A percentile compares a stretch with the other conserved stretches of the same genome.
These are phyloP conservation scores for Sialia sialis DNA, from an alignment of 2,113 vertebrate species.

Conservation along the genomic window DNA sequence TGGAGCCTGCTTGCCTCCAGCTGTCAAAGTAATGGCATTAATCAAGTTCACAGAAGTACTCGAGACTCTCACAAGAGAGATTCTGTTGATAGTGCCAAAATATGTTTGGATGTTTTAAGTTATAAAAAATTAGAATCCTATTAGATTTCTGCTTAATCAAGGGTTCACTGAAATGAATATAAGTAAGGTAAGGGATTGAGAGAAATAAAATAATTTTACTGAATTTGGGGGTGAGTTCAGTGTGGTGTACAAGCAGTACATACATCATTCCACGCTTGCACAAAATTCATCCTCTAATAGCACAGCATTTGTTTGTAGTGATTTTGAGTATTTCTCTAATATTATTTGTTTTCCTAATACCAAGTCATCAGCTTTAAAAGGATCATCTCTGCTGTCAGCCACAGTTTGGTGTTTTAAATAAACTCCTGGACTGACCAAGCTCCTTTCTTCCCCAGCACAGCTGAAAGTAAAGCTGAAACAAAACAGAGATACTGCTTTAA, in stretches of 20 bases:
- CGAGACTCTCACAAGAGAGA: rapidly evolving
- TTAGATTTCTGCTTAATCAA: background rate
- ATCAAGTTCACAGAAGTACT: background rate
- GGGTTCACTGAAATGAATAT: background rate
- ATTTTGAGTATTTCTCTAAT: background rate
- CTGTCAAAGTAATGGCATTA: background rate
- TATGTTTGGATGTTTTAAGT: background rate
- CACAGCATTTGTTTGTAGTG: background rate
- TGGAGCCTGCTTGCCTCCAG: background rate
- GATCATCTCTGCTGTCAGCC: background rate
- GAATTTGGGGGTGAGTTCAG: background rate
- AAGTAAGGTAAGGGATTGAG: background rate
- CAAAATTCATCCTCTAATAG: background rate
- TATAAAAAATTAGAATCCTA: background rate
- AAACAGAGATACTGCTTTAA: background rate
- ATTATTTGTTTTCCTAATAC: background rate
- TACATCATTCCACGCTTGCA: background rate
- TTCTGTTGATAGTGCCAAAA: background rate
- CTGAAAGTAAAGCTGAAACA: background rate
- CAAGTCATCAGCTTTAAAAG: background rate
- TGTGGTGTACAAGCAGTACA: background rate
- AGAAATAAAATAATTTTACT: background rate
- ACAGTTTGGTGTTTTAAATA: background rate
- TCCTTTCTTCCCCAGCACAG: background rate
- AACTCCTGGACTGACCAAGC: rapidly evolving